A percentile compares a stretch with the other conserved stretches of the same genome.
phyloP scores from a whole-genome alignment of 2,888 invertebrate species.

The Napeogenes inachia region DNA sequence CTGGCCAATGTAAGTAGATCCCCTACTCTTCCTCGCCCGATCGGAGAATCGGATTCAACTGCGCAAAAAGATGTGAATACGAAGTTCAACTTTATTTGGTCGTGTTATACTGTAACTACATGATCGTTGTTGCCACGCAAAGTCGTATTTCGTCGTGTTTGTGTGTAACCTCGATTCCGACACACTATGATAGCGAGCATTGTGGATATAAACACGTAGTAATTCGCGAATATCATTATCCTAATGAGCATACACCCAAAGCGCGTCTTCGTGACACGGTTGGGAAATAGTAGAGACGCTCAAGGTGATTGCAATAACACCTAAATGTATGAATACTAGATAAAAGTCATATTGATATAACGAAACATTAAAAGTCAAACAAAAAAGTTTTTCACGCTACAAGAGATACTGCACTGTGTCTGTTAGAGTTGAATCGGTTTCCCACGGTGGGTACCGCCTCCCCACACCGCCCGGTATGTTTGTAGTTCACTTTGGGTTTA shows the following conservation, averaged over 20 bases:
- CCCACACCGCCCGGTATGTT: slow-evolving; percentile 41
- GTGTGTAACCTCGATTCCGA: slow-evolving; percentile 76
- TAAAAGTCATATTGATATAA: background rate
- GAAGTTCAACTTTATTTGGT: slow-evolving; percentile 47
- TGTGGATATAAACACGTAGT: slow-evolving; percentile 72
- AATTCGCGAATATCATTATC: slow-evolving; percentile 75
- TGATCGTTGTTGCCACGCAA: slow-evolving; percentile 73
- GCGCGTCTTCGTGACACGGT: slow-evolving; percentile 46
- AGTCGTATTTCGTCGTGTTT: slow-evolving; percentile 55
- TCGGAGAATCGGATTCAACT: slow-evolving; percentile 35
- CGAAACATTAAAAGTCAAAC: background rate
- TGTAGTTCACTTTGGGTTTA: slow-evolving; percentile 71
- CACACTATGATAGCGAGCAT: slow-evolving; percentile 63
- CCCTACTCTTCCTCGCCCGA: slow-evolving; percentile 43
- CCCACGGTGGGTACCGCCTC: slow-evolving; percentile 64
- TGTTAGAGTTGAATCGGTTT: slow-evolving; percentile 40
- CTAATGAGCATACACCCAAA: slow-evolving; percentile 65
- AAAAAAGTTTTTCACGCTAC: no score
- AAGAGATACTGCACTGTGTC: no score
- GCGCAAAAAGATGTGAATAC: slow-evolving; percentile 51
- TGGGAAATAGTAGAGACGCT: slow-evolving; percentile 38
- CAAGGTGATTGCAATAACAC: slow-evolving; percentile 3
- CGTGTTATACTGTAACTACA: slow-evolving; percentile 53
- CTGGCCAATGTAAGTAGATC: slow-evolving; percentile 46
- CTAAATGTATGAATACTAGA: background rate